Evolutionary conservation across 2,113 vertebrate species (phyloP), one percentile per base, ranked within the genome.

Genomic region (Oryzias curvinotus): DNA sequence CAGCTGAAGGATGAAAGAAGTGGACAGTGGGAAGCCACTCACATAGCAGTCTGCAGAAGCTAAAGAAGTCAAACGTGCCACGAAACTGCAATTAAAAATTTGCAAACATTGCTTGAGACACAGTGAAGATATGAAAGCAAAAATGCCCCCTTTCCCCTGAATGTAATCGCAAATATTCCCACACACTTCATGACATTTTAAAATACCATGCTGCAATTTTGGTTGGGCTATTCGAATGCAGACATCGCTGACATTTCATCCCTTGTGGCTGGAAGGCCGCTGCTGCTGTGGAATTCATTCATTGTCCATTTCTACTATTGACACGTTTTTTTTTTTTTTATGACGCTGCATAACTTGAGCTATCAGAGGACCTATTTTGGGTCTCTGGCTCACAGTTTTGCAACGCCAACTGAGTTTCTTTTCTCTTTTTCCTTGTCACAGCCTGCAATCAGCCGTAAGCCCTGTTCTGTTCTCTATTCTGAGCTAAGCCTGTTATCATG

Each of bases 401-500:
- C 73, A 66, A 84, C 58, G 65, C 76, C 78, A 75, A 66, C 56
- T 81, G 88, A 85, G 87, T 85, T 86, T 83, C 80, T 83, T 71
- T 53, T 57, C 56, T 65, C 57, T n/a, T 56, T 78, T 82, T 78
- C 65, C 80, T 87, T 87, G 86, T 87, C 83, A 84, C 82, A 85
- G 69, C 65, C 64, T 67, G 53, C 81, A 84, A 85, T 88, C 85
- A 80, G 77, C 73, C 60, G 28, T 76, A 81, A 88, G 80, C 82
- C 77, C 71, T 63, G 81, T 82, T 83, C 80, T 87, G 80, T 85
- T 88, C 79, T 80, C 78, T 65, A 68, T 82, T 78, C 54, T 62
- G 71, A 81, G 71, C 77, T 88, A 81, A 90, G 83, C 86, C 73
- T 82, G 77, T 85, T 88, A 89, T 88, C 73, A 77, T 71, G 63